These are phyloP conservation scores for Leucozona laternaria DNA, from an alignment of 2,888 invertebrate genomes.

Conservation along the genomic window DNA sequence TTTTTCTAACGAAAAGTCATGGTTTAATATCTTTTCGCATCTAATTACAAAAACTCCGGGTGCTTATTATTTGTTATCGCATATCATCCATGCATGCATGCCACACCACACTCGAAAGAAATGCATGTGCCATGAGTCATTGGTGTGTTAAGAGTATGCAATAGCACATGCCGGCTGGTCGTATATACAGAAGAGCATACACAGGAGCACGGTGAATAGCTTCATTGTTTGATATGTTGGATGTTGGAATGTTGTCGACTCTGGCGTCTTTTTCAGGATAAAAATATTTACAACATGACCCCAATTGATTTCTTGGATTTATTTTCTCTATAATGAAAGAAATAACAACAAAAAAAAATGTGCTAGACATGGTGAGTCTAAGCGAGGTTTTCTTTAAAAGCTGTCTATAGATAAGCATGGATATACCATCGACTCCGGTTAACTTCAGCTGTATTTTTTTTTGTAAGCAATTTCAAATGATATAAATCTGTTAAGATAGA, in stretches of 20 bases:
- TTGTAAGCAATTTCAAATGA: too few species aligned
- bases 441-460: too few species aligned
- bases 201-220: conserved; percentile 40
- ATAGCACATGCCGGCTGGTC: conserved; percentile 41
- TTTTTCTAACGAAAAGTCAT: conserved; percentile 46
- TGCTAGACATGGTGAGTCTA: not conserved
- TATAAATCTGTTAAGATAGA: too few species aligned
- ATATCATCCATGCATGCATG: conserved; percentile 42
- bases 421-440: not conserved
- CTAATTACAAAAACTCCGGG: conserved; percentile 61
- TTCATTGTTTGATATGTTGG: conserved; percentile 62
- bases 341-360: not conserved
- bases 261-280: conserved; percentile 52
- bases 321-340: not conserved
- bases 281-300: conserved; percentile 52
- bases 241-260: conserved; percentile 25
- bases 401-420: not conserved
- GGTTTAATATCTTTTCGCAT: conserved; percentile 59
- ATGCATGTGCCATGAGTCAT: conserved; percentile 58
- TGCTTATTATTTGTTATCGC: conserved; percentile 54
- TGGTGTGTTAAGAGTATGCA: not conserved
- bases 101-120: conserved; percentile 33
- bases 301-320: conserved; percentile 49
- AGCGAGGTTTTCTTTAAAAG: not conserved
- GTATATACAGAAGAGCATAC: not conserved